Base-by-base conservation (phyloP, 2,888 invertebrate genomes). In the Hydropsyche betteni region DNA sequence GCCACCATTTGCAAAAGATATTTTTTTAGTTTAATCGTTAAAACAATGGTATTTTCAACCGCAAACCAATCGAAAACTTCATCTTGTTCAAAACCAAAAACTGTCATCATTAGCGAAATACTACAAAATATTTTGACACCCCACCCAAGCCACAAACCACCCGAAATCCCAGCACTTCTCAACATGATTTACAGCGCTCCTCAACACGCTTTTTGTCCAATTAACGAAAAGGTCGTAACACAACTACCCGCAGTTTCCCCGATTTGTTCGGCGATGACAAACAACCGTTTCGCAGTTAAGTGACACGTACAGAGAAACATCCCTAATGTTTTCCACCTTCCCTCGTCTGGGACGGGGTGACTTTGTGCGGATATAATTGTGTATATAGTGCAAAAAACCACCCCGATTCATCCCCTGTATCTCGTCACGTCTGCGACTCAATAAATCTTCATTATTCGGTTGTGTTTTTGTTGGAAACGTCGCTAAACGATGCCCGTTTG, bases 381-480 rank as follows among this genome's bases (percentile, higher is more conserved):
- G 12, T 55, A 55, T 55, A 55, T 55, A 55, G 10, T 6, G 44
- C 6, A 44, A 44, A 44, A 44, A 44, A 44, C 44, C 64, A 64
- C 64, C 16, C 64, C 16, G 24, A 64, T 16, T 34, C 64, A 14
- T 14, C 64, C 34, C 51, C 24, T 33, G 51, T 70, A 70, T 53
- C 74, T 51, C 74, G 14, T 50, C 74, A 68, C 75, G 75, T 77
- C 77, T 74, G 34, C 52, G 53, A 52, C 38, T 75, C 77, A 58
- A 77, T 77, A 77, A 77, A 77, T 77, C 77, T 77, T 77, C 77
- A 77, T 77, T 77, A 77, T 55, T 58, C 68, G 34, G 52, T 36
- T 52, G 58, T 73, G 75, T 77, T 74, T 70, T 70, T 77, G 69
- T 55, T 14, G 38, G 68, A 52, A 72, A 34, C 70, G 70, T 69